These are phyloP conservation scores for Leptoteleia sp. DNA, from an alignment of 1,140 invertebrate species.

Conservation along the genomic window DNA sequence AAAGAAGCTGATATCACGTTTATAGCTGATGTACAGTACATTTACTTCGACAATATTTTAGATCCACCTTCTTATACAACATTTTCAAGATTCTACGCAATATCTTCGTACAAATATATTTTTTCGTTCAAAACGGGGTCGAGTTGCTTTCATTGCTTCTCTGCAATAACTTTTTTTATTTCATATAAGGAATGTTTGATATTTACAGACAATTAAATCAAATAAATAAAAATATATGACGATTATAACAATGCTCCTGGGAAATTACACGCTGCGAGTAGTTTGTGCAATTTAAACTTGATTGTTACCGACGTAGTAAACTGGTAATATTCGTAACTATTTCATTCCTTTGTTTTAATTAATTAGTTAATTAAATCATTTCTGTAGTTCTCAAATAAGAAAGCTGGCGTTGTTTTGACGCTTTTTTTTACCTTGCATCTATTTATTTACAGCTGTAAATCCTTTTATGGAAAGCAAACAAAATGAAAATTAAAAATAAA, in stretches of 20 bases:
- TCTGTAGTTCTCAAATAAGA: too few species aligned
- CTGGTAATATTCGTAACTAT: constrained; percentile 22
- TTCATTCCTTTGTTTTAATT: constrained; percentile 20
- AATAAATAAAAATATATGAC: too few species aligned
- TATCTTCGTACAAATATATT: constrained; percentile 18
- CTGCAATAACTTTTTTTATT: neutral
- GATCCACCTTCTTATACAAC: constrained; percentile 17
- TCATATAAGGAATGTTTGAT: too few species aligned
- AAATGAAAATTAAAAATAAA: too few species aligned
- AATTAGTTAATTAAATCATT: constrained; percentile 3
- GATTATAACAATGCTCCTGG: constrained; percentile 47
- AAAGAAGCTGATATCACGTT: constrained; percentile 32
- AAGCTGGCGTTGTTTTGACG: too few species aligned
- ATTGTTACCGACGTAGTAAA: constrained; percentile 45
- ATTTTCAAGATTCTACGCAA: constrained; percentile 13
- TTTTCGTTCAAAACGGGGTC: constrained; percentile 17
- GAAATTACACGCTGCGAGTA: constrained; percentile 39
- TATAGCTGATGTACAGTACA: constrained; percentile 38
- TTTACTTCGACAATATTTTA: constrained; percentile 39
- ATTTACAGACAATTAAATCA: too few species aligned
- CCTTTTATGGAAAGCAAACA: too few species aligned
- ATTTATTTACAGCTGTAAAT: too few species aligned
- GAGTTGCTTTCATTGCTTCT: constrained; percentile 3
- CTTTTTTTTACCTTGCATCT: too few species aligned
- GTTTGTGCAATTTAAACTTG: constrained; percentile 34